Conservation (phyloP, 2,888 invertebrate genomes). For the Heliconius charithonia region DNA sequence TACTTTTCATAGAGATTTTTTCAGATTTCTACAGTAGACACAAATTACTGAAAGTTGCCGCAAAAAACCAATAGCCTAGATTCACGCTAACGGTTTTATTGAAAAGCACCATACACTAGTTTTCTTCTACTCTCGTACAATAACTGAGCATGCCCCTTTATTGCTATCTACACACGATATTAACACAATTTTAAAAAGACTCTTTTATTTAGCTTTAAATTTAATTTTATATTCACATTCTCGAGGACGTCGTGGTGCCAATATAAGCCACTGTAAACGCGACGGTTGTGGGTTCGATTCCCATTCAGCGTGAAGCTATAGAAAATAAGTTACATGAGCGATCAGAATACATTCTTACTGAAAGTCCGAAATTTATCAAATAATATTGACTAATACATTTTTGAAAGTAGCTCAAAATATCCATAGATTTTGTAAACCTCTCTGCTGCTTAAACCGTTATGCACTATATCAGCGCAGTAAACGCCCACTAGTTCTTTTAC, state of each 20-base stretch:
- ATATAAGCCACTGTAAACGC: too few relatives aligned
- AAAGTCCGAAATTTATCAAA: too few relatives aligned
- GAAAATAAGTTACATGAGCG: too few relatives aligned
- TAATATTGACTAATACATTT: neutral
- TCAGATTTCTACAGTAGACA: constrained; percentile 35
- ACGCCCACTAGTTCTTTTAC: constrained; percentile 62
- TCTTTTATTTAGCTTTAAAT: neutral
- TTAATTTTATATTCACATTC: neutral
- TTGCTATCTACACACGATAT: constrained; percentile 54
- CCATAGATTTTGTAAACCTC: constrained; percentile 43
- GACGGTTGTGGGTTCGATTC: too few relatives aligned
- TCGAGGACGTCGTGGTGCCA: too few relatives aligned
- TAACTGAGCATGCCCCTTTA: constrained; percentile 57
- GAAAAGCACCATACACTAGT: constrained; percentile 66
- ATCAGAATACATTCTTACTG: too few relatives aligned
- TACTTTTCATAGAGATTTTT: constrained; percentile 23
- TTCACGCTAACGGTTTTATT: constrained; percentile 73
- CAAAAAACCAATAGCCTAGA: constrained; percentile 72
- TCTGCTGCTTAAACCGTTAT: constrained; percentile 49
- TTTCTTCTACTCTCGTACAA: constrained; percentile 61
- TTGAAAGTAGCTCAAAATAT: neutral
- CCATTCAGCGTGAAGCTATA: too few relatives aligned
- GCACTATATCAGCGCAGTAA: constrained; percentile 51
- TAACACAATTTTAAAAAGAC: neutral
- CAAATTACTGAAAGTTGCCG: constrained; percentile 47